Conservation (phyloP, 2,797 vertebrate genomes). For the Gymnothorax reevesii region DNA sequence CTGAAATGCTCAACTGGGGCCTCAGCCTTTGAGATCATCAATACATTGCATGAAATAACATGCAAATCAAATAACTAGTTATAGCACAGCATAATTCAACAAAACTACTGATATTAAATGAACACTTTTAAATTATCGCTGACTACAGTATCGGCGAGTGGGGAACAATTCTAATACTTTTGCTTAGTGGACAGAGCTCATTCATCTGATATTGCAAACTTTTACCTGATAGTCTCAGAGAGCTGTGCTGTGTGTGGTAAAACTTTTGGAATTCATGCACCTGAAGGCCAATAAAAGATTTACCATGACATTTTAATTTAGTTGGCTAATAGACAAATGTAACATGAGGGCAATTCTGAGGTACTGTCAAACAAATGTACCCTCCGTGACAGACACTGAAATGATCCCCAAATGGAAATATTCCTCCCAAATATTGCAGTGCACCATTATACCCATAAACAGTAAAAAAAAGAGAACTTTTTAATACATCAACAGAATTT, state of each 20-base stretch:
- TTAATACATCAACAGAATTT: no score
- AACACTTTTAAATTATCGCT: not conserved
- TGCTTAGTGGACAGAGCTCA: not conserved
- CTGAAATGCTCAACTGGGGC: not conserved
- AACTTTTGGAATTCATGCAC: slow-evolving; percentile 2
- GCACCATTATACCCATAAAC: no score
- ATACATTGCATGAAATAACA: not conserved
- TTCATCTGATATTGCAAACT: slow-evolving; percentile 64
- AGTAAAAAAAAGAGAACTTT: no score
- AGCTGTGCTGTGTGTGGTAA: slow-evolving; percentile 8
- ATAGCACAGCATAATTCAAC: not conserved
- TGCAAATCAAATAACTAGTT: not conserved
- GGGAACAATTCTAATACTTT: not conserved
- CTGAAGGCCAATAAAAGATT: slow-evolving; percentile 49
- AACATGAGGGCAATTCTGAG: slow-evolving; percentile 7
- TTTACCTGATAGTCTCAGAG: slow-evolving; percentile 45
- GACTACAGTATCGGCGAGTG: not conserved
- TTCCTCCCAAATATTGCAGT: no score
- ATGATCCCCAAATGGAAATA: no score
- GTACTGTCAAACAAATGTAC: no score
- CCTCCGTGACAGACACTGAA: no score
- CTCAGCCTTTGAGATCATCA: not conserved
- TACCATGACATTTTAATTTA: slow-evolving; percentile 54
- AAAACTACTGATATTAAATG: not conserved
- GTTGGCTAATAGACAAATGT: slow-evolving; percentile 46